Conservation (phyloP, 2,113 vertebrate species). For the Callaeas wilsoni region DNA sequence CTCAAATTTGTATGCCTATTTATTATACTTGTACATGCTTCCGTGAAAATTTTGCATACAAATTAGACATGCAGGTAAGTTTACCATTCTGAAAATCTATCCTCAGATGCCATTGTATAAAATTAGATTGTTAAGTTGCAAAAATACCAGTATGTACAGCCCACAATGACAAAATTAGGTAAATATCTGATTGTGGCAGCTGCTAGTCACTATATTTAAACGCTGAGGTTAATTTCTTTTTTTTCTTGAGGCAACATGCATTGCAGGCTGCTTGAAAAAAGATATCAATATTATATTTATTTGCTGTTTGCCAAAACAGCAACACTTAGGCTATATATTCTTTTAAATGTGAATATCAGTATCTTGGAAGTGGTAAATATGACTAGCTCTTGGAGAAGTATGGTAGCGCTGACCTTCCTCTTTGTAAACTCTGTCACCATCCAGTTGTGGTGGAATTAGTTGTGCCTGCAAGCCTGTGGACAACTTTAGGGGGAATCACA, state of each 20-base stretch:
- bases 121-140: neutral
- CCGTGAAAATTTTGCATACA: neutral
- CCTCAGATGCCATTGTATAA: neutral
- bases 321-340: neutral
- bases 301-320: neutral
- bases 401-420: neutral
- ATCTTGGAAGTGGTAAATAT: neutral
- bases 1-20: neutral
- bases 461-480: neutral
- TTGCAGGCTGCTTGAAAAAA: neutral
- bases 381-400: neutral
- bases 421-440: neutral
- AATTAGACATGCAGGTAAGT: neutral
- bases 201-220: neutral
- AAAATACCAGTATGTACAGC: neutral
- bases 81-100: neutral
- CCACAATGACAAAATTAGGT: neutral
- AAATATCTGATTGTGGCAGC: neutral
- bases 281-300: neutral
- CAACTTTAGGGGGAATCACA: neutral
- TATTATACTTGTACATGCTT: fast-evolving
- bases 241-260: neutral
- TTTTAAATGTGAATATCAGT: neutral
- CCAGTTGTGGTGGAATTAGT: neutral
- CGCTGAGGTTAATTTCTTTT: neutral